These are phyloP conservation scores for Eupelmus urozonus DNA, from an alignment of 2,888 invertebrate species.

Conservation along the genomic window DNA sequence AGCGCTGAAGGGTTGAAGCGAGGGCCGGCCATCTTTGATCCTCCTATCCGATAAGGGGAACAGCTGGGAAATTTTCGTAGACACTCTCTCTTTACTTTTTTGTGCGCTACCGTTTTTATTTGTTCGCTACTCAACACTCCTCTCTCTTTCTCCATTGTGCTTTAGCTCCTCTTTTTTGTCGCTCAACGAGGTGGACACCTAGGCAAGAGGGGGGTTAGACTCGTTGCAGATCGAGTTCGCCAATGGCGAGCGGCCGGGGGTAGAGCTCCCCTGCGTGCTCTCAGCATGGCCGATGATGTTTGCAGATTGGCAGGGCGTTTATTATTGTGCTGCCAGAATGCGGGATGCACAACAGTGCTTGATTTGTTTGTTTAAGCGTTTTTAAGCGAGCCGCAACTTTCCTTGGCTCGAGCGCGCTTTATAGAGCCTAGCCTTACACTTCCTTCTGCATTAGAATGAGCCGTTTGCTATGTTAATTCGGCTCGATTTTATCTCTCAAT, in stretches of 20 bases:
- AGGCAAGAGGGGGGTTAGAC: neutral
- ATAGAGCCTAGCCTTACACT: neutral
- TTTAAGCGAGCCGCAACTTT: too few species aligned
- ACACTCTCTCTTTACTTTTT: constrained; percentile 40
- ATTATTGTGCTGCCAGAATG: too few species aligned
- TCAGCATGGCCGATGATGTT: neutral
- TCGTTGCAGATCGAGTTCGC: neutral
- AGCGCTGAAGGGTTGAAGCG: constrained; percentile 76
- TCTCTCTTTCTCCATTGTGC: constrained; percentile 24
- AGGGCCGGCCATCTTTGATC: constrained; percentile 74
- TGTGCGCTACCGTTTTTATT: constrained; percentile 13
- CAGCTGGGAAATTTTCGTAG: constrained; percentile 74
- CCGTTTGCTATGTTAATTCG: neutral
- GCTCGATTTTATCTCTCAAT: neutral
- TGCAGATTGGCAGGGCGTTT: too few species aligned
- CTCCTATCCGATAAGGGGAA: constrained; percentile 69
- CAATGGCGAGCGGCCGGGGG: constrained; percentile 9
- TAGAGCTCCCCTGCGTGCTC: neutral
- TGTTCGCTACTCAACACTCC: constrained; percentile 41
- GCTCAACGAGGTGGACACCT: constrained; percentile 41
- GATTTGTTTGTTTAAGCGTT: too few species aligned
- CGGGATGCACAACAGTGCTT: too few species aligned
- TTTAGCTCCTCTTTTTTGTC: neutral
- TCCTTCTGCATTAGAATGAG: neutral
- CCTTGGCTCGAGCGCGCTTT: too few species aligned